Evolutionary conservation across 2,888 invertebrate genomes (phyloP), one percentile per base, ranked within the genome.

Genomic region (Ptilodon capucinus): DNA sequence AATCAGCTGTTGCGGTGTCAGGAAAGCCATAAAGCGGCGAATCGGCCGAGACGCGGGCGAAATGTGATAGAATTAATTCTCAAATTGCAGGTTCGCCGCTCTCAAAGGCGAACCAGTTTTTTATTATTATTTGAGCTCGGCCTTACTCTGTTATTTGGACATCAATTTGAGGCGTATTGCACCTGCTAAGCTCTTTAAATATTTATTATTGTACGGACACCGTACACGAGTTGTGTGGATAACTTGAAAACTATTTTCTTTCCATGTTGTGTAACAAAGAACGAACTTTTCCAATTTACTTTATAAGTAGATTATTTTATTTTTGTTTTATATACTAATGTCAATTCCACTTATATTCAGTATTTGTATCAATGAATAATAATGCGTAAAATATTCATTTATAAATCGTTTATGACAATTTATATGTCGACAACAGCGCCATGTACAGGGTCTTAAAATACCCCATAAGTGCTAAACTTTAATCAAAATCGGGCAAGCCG

Each of bases 131-230:
- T 81, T 76, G 69, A 76, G 72, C 70, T 70, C 74, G 60, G 51
- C 58, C 72, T 70, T 74, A 79, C 79, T 69, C 81, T 85, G 85
- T 86, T 86, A 85, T 85, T 84, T 82, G 78, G 75, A 76, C 79
- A 79, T 76, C 78, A 77, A 81, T 84, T 84, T 82, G 74, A 78
- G 76, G 76, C 77, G 74, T 82, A 83, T 77, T 81, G 79, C 86
- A 86, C 84, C 86, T 86, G 86, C 84, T 79, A 81, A 79, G 82
- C 78, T 84, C 77, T 83, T 85, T 84, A 81, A 86, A 84, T 86
- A 86, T 86, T 86, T 83, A 86, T 84, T 81, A 76, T 81, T 77
- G 74, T 61, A 67, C 73, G 74, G 75, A 76, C 73, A 64, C 51
- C 61, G 57, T 64, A 68, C 66, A 60, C 62, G 54, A 72, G 61